These are phyloP conservation scores for Loxodonta africana DNA, from an alignment of 2,113 vertebrate genomes.

Conservation along the genomic window DNA sequence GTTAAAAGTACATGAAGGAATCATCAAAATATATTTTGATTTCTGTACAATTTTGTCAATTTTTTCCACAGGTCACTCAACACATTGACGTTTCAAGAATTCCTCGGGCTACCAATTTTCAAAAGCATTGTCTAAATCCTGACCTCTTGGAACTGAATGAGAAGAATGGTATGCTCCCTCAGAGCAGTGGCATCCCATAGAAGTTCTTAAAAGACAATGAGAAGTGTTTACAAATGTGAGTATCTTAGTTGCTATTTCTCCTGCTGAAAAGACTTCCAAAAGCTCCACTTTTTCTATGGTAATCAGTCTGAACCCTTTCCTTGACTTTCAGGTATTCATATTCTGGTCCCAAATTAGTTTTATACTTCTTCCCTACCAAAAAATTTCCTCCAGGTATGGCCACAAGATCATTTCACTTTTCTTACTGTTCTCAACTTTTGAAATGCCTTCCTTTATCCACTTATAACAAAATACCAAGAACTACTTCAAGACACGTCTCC, in stretches of 20 bases:
- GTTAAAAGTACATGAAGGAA: background rate
- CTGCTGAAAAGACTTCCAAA: background rate
- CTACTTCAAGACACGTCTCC: background rate
- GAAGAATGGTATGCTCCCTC: background rate
- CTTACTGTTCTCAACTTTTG: background rate
- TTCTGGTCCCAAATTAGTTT: background rate
- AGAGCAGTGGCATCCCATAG: background rate
- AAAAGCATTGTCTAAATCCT: background rate
- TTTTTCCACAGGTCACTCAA: conserved; percentile 28
- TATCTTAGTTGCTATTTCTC: conserved; percentile 4
- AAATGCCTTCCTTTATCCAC: background rate
- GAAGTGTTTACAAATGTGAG: background rate
- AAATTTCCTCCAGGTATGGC: background rate
- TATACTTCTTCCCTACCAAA: background rate
- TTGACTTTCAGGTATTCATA: conserved; percentile 22
- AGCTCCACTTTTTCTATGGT: background rate
- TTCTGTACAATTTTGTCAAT: background rate
- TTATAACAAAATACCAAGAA: background rate
- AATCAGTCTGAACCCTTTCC: background rate
- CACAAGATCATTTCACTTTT: background rate
- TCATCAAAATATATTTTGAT: background rate
- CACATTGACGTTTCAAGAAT: conserved; percentile 16
- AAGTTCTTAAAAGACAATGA: conserved; percentile 5
- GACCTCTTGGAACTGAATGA: background rate
- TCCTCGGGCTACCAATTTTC: conserved; percentile 42